Base-by-base conservation (phyloP, 2,797 vertebrate species). In the Nannoperca australis region DNA sequence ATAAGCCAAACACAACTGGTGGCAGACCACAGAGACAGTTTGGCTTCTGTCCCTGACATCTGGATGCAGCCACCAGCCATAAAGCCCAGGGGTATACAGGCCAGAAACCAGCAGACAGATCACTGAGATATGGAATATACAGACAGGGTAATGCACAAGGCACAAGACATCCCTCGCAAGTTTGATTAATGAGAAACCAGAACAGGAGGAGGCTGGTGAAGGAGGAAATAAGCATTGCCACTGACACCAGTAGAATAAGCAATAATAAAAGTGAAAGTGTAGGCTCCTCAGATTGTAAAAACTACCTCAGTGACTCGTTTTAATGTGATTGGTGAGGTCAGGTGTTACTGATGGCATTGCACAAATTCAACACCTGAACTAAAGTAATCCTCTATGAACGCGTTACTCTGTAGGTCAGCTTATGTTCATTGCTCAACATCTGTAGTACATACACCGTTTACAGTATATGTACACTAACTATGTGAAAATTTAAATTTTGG, bases 41-140 rank as follows among this genome's bases (percentile, higher is more conserved):
- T 85, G 88, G 84, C 83, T 67, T 59, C 47, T 67, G 53, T 80
- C 71, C 42, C 74, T 84, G 65, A 89, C 85, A 91, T 91, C 82
- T 85, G 88, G 80, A 88, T 82, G 76, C 82, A 83, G 63, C 70
- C 49, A 70, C 73, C 55, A 32, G 79, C 69, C 56, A 72, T 73
- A 80, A 85, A 67, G 55, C 82, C 54, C 74, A 27, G 44, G 75
- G 60, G 61, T 47, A 70, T 36, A 74, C 66, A 73, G 66, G 73
- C 70, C 51, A 84, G 59, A 76, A 66, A 82, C 53, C 56, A 69
- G 61, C 34, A 71, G 73, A 70, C 51, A 63, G 42, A 82, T 83
- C 70, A 78, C 47, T 66, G 66, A 78, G 22, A 78, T 73, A 44
- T 79, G 44, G 61, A 67, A 71, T 64, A 65, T 30, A 69, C 53